Conservation (phyloP, 2,888 invertebrate species). For the Lasioglossum morio region DNA sequence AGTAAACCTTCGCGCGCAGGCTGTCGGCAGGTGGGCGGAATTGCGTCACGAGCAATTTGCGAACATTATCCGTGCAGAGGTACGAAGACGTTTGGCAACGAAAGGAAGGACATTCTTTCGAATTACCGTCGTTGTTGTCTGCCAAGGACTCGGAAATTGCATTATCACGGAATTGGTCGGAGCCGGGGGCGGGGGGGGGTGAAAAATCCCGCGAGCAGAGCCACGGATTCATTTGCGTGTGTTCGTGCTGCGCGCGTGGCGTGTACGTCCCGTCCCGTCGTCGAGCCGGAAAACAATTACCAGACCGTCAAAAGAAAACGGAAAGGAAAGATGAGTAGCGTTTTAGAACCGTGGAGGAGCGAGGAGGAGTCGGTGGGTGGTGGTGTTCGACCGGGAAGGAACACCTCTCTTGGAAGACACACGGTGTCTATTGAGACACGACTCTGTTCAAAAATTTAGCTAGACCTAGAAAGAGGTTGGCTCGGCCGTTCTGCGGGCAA, state of each 20-base stretch:
- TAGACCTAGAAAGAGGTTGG: conserved; percentile 50
- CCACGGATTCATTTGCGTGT: conserved; percentile 44
- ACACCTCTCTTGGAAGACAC: neutral
- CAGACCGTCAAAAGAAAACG: neutral
- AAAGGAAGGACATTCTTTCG: conserved; percentile 61
- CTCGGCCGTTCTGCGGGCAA: conserved; percentile 32
- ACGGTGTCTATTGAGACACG: conserved; percentile 51
- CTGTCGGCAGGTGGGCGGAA: conserved; percentile 68
- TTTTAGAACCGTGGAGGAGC: neutral
- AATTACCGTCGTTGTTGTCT: conserved; percentile 60
- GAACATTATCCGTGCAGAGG: conserved; percentile 69
- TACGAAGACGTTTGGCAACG: conserved; percentile 69
- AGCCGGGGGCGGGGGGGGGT: neutral
- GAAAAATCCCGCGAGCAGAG: conserved; percentile 9
- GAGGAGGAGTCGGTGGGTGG: neutral
- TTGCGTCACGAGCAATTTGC: conserved; percentile 71
- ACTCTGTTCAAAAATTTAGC: conserved; percentile 52
- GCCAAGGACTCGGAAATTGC: conserved; percentile 56
- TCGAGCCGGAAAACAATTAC: conserved; percentile 36
- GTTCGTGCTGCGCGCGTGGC: neutral
- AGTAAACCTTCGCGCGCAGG: conserved; percentile 42
- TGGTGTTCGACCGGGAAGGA: neutral
- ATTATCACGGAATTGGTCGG: conserved; percentile 57
- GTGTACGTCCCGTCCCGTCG: neutral
- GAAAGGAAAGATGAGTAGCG: neutral